Evolutionary conservation across 1,140 invertebrate species (phyloP).

Genomic region (Calliopsis andreniformis): DNA sequence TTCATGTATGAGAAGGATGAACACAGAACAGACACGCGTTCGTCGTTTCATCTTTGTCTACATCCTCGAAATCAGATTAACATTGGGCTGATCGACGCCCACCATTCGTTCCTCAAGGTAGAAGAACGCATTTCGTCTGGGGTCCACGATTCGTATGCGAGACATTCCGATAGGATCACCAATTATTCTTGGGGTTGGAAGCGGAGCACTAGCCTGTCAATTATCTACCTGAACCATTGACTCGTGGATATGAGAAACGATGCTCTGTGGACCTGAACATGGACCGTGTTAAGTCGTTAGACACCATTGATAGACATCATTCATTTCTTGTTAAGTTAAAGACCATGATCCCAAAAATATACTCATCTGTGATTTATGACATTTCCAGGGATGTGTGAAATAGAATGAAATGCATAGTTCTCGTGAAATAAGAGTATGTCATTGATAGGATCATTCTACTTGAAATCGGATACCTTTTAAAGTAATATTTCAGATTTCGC

Average conservation of each 20-base stretch:
- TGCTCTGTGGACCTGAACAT: constrained; percentile 27
- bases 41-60: constrained; percentile 28
- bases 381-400: neutral
- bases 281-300: constrained; percentile 30
- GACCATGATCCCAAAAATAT: neutral
- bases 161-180: constrained; percentile 72
- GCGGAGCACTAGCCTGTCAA: constrained; percentile 68
- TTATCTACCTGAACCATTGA: constrained; percentile 68
- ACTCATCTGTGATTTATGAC: neutral
- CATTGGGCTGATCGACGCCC: constrained; percentile 49
- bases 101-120: constrained; percentile 40
- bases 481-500: too few species aligned
- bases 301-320: constrained; percentile 52
- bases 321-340: constrained; percentile 52
- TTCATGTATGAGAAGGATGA: constrained; percentile 27
- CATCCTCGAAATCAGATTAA: constrained; percentile 54
- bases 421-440: too few species aligned
- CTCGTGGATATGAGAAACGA: constrained; percentile 68
- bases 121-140: constrained; percentile 29
- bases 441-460: neutral
- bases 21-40: constrained; percentile 21
- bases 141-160: constrained; percentile 53
- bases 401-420: neutral
- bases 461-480: too few species aligned
- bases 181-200: constrained; percentile 72